Evolutionary conservation across 2,113 vertebrate species (phyloP).

Genomic region (Pituophis catenifer): DNA sequence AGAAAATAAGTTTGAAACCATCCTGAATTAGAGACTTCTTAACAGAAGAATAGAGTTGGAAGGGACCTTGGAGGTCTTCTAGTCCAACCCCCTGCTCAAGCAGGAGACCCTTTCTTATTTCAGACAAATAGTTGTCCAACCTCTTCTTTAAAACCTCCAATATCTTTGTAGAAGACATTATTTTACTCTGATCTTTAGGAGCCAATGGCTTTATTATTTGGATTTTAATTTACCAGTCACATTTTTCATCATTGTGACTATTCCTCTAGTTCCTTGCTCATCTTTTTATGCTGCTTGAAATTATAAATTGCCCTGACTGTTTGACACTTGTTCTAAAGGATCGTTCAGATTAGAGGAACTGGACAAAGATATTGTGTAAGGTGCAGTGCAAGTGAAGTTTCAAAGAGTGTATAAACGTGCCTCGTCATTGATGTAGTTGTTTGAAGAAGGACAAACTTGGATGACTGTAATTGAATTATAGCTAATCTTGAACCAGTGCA

Average conservation of each 20-base stretch:
- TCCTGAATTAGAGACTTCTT: neutral
- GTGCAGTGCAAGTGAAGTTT: neutral
- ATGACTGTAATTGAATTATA: constrained; percentile 21
- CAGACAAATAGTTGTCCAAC: too few species aligned
- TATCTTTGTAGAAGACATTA: neutral
- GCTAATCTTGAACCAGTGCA: neutral
- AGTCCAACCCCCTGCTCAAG: neutral
- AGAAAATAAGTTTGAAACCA: neutral
- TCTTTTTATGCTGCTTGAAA: neutral
- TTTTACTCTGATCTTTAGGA: too few species aligned
- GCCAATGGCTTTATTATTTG: neutral
- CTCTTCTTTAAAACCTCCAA: too few species aligned
- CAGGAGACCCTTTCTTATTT: too few species aligned
- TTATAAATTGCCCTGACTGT: neutral
- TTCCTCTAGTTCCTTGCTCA: neutral
- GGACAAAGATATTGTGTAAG: neutral
- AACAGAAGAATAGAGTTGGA: neutral
- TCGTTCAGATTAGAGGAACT: neutral
- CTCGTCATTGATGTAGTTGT: neutral
- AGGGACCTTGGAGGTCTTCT: neutral
- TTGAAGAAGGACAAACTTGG: neutral
- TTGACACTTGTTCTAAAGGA: neutral
- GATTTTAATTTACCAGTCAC: neutral
- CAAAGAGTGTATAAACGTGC: neutral
- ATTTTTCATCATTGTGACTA: neutral